Conservation (phyloP, 2,797 vertebrate species). For the Novumbra hubbsi region DNA sequence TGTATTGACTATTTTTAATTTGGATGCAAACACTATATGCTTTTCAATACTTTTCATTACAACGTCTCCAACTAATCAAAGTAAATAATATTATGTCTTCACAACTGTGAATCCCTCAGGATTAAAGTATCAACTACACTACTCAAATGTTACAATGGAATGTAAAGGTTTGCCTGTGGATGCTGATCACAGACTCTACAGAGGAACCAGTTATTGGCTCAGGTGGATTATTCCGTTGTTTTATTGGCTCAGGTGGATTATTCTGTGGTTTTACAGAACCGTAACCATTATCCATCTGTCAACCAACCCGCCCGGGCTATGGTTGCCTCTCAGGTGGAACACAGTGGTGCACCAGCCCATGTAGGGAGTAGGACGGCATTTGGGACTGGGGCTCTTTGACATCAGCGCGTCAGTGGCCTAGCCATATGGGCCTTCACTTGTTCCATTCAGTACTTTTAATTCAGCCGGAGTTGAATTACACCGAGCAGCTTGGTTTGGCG, state of each 20-base stretch:
- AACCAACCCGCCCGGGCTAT: slow-evolving; percentile 61
- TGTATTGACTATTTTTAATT: no score
- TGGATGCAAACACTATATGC: no score
- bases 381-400: slow-evolving; percentile 18
- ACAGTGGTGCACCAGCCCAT: no score
- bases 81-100: no score
- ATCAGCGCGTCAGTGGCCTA: slow-evolving; percentile 57
- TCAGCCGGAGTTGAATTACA: slow-evolving; percentile 62
- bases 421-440: slow-evolving; percentile 69
- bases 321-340: no score
- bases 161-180: slow-evolving; percentile 48
- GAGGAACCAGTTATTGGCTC: slow-evolving; percentile 67
- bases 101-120: no score
- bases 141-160: no score
- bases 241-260: slow-evolving; percentile 69
- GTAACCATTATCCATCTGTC: slow-evolving; percentile 73
- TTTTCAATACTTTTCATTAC: not conserved
- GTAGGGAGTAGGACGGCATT: no score
- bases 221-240: slow-evolving; percentile 65
- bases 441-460: slow-evolving; percentile 62
- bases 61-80: not conserved
- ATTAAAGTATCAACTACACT: no score
- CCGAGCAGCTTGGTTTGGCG: slow-evolving; percentile 59
- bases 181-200: slow-evolving; percentile 45
- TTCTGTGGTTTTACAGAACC: slow-evolving; percentile 68